Percentiles rank a stretch among this genome's conserved stretches.
Evolutionary conservation across 2,113 vertebrate genomes (phyloP).

Genomic region (Phycodurus eques): DNA sequence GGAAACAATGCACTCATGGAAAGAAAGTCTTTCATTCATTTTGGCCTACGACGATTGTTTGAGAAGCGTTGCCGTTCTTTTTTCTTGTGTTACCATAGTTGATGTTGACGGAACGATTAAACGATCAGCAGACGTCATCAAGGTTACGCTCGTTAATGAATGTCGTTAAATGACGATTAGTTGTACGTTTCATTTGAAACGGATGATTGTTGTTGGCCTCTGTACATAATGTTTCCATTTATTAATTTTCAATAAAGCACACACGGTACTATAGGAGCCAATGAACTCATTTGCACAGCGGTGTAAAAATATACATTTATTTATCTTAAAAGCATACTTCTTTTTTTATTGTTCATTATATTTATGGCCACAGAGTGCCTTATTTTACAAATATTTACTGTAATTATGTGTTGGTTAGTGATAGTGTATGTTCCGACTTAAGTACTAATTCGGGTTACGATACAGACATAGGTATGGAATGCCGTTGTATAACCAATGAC

Average conservation of each 20-base stretch:
- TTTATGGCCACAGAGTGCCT: background rate
- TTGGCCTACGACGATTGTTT: conserved; percentile 15
- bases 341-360: background rate
- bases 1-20: conserved; percentile 36
- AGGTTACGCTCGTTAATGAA: background rate
- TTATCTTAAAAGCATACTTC: background rate
- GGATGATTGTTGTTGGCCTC: background rate
- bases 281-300: background rate
- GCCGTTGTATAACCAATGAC: too few relatives aligned
- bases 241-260: background rate
- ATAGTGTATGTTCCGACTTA: background rate
- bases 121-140: background rate
- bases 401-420: background rate
- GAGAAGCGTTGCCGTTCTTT: conserved; percentile 4
- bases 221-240: background rate
- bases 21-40: conserved; percentile 25
- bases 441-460: background rate
- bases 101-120: background rate
- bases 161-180: background rate
- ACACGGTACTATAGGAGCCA: background rate
- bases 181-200: background rate
- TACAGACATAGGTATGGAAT: too few relatives aligned
- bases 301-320: background rate
- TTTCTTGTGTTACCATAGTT: background rate
- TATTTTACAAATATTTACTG: background rate